These are phyloP conservation scores for Solenodon paradoxus DNA, from an alignment of 2,113 vertebrate genomes.

Conservation along the genomic window DNA sequence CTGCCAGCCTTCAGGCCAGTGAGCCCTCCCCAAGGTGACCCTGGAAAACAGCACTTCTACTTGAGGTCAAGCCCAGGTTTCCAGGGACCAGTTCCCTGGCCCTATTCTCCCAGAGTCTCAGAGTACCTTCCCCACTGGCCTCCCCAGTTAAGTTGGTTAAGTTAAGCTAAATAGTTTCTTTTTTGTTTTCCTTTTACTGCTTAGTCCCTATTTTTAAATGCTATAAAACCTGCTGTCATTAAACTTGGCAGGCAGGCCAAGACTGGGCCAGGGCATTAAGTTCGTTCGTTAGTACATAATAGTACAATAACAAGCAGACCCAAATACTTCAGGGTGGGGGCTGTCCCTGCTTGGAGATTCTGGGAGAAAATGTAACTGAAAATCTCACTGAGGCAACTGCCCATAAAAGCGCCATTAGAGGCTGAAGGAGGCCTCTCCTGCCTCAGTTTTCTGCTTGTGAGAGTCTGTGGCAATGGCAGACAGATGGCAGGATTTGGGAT, in stretches of 20 bases:
- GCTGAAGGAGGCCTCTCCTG: neutral
- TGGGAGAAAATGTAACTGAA: neutral
- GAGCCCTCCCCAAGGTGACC: neutral
- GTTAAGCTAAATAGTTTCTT: neutral
- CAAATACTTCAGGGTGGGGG: neutral
- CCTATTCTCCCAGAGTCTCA: neutral
- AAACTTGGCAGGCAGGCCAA: constrained; percentile 47
- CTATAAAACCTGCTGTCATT: constrained; percentile 63
- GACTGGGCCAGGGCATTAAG: constrained; percentile 18
- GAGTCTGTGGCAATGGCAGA: neutral
- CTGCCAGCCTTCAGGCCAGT: rapidly evolving
- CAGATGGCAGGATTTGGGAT: neutral
- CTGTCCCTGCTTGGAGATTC: neutral
- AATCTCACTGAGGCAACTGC: neutral
- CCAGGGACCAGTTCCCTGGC: neutral
- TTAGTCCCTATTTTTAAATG: constrained; percentile 61
- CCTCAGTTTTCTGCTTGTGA: neutral
- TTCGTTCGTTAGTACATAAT: constrained; percentile 48
- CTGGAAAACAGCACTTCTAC: neutral
- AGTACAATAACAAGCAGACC: neutral
- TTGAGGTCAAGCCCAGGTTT: neutral
- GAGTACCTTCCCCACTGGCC: neutral
- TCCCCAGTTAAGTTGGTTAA: constrained; percentile 12
- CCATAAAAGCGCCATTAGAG: neutral
- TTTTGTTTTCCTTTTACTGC: neutral